Evolutionary conservation across 92 coral and sea anemone species (phyloP).

Genomic region (Parazoanthus swiftii): DNA sequence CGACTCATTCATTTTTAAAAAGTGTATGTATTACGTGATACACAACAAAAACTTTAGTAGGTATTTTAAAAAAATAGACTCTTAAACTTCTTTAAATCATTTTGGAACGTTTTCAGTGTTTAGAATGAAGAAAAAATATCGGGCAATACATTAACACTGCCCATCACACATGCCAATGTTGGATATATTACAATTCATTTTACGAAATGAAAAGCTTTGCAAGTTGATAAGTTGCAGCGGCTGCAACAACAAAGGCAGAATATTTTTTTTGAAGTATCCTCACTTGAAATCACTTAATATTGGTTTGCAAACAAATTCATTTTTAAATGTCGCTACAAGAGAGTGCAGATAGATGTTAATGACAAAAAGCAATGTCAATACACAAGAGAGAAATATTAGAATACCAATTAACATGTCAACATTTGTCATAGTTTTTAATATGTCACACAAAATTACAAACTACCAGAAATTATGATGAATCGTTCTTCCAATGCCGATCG

Average conservation of each 20-base stretch:
- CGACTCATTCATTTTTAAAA: no score
- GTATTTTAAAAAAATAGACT: background rate
- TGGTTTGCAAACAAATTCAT: background rate
- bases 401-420: background rate
- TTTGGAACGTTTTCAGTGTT: no score
- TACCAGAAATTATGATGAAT: background rate
- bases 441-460: conserved; percentile 7
- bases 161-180: background rate
- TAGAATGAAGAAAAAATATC: no score
- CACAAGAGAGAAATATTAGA: background rate
- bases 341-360: no score
- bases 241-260: background rate
- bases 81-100: background rate
- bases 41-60: background rate
- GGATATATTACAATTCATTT: background rate
- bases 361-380: background rate
- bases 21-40: no score
- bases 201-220: background rate
- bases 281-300: no score
- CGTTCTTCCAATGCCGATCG: background rate
- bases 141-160: background rate
- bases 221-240: background rate
- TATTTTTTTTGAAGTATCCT: background rate
- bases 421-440: background rate
- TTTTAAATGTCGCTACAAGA: background rate